Conservation (phyloP, 2,888 invertebrate species). For the Microctonus aethiopoides region DNA sequence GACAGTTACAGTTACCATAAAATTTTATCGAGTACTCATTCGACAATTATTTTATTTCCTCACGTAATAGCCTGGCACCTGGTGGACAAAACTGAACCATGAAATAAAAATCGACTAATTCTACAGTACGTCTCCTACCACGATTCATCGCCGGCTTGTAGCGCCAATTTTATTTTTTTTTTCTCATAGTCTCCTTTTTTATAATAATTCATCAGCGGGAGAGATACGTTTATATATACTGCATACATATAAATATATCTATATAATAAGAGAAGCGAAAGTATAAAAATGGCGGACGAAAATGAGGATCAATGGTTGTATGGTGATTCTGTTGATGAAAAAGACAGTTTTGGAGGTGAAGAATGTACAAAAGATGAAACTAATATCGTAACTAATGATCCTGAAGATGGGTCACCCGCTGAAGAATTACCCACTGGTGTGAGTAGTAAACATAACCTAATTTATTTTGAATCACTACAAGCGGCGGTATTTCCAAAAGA, state of each 20-base stretch:
- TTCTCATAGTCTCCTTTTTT: too few relatives aligned
- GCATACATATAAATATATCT: background rate
- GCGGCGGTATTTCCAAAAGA: background rate
- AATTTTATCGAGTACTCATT: too few relatives aligned
- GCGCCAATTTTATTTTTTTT: too few relatives aligned
- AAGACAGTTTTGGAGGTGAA: constrained; percentile 59
- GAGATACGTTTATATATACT: too few relatives aligned
- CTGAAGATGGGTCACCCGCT: constrained; percentile 53
- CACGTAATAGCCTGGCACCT: too few relatives aligned
- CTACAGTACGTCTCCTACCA: too few relatives aligned
- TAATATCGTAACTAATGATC: constrained; percentile 50
- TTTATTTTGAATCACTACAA: background rate
- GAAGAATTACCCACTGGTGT: constrained; percentile 49
- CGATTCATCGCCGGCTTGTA: too few relatives aligned
- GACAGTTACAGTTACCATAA: too few relatives aligned
- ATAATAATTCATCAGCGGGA: too few relatives aligned
- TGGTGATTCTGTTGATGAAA: constrained; percentile 76
- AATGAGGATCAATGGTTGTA: constrained; percentile 92
- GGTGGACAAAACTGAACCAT: too few relatives aligned
- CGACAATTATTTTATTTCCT: too few relatives aligned
- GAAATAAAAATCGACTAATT: too few relatives aligned
- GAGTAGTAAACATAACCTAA: constrained; percentile 54
- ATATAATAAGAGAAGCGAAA: background rate
- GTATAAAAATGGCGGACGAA: constrained; percentile 74
- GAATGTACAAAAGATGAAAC: constrained; percentile 54